These are phyloP conservation scores for Zhuqinia jingwanae DNA, from an alignment of 2,888 invertebrate species.

Conservation along the genomic window DNA sequence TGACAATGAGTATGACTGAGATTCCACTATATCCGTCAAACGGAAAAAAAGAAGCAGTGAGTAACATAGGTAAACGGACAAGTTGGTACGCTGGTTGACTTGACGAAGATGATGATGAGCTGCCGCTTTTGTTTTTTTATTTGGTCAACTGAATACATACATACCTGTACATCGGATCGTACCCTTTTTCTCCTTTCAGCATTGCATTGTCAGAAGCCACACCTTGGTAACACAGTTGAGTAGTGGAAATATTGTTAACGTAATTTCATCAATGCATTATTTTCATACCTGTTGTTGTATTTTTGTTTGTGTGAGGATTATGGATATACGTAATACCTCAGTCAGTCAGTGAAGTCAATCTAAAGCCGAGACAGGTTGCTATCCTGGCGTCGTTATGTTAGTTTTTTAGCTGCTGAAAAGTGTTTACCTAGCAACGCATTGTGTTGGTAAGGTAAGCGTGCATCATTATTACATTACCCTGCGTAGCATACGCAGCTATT, in stretches of 20 bases:
- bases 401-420: slow-evolving; percentile 18
- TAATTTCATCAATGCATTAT: slow-evolving; percentile 30
- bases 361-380: slow-evolving; percentile 17
- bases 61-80: slow-evolving; percentile 39
- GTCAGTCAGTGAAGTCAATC: neutral
- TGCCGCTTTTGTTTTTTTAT: slow-evolving; percentile 19
- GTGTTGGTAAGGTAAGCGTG: neutral
- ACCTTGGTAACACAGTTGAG: slow-evolving; percentile 64
- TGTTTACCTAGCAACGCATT: slow-evolving; percentile 33
- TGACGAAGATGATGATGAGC: neutral
- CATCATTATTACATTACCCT: neutral
- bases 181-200: neutral
- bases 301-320: neutral
- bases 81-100: slow-evolving; percentile 3
- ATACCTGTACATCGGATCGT: neutral
- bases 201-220: slow-evolving; percentile 58
- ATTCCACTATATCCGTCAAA: slow-evolving; percentile 25
- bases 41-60: slow-evolving; percentile 4
- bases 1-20: neutral
- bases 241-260: slow-evolving; percentile 51
- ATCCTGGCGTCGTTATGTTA: neutral
- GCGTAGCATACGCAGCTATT: no score
- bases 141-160: slow-evolving; percentile 8
- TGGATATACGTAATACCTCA: neutral
- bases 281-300: slow-evolving; percentile 38